Evolutionary conservation across 2,797 vertebrate genomes (phyloP).

Genomic region (Cygnus olor): DNA sequence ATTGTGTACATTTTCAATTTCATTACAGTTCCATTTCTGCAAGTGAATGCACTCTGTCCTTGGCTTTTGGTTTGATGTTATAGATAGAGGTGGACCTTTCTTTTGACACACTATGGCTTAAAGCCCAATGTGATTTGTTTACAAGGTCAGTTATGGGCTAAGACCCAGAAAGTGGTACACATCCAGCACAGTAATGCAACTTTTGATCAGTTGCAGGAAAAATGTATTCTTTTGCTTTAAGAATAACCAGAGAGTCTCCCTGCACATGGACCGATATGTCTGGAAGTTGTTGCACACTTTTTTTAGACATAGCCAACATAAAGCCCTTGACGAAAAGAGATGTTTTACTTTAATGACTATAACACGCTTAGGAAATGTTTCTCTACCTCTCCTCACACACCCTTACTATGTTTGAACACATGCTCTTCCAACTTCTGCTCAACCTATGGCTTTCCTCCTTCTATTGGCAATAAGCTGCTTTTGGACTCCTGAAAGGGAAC

Average conservation of each 20-base stretch:
- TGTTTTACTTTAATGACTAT: conserved; percentile 71
- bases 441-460: conserved; percentile 61
- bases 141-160: background rate
- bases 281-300: conserved; percentile 45
- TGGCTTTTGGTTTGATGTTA: background rate
- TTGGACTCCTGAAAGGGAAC: conserved; percentile 56
- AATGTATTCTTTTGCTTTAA: conserved; percentile 50
- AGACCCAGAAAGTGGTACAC: background rate
- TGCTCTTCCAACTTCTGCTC: conserved; percentile 44
- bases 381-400: conserved; percentile 50
- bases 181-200: background rate
- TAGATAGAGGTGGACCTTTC: background rate
- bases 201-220: conserved; percentile 41
- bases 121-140: background rate
- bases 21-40: background rate
- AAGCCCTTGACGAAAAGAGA: conserved; percentile 52
- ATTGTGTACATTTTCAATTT: background rate
- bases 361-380: conserved; percentile 59
- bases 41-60: background rate
- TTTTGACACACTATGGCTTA: background rate
- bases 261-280: conserved; percentile 30
- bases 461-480: conserved; percentile 44
- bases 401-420: conserved; percentile 60
- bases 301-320: conserved; percentile 52
- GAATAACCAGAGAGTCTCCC: conserved; percentile 48